Evolutionary conservation across 2,888 invertebrate genomes (phyloP), one percentile per base, ranked within the genome.

Genomic region (Physocephala rufipes): DNA sequence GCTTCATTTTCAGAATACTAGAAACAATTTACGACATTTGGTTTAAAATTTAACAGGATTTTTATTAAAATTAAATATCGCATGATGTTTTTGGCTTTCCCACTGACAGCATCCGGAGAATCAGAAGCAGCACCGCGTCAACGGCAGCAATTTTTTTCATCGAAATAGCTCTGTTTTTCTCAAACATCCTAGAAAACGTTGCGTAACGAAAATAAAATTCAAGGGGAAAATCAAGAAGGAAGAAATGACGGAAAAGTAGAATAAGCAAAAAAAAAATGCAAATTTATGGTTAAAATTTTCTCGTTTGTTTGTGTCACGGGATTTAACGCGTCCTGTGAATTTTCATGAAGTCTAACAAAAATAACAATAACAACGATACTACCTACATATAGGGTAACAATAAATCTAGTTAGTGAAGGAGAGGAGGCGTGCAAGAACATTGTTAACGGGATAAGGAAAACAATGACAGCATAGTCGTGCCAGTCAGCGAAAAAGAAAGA

Each of bases 211-310:
- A 21, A 43, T 15, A 16, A 58, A 28, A 2, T 26, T 15, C 45
- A 63, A 47, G 47, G 26, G 19, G 28, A n/a, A 63, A 36, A 4
- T 51, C 43, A 19, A 36, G 61, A 43, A 36, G 36, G 45, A 63
- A 45, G 2, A 21, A 15, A 49, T 45, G 36, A 21, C 16, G 61
- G 43, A 43, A n/a, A 65, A 62, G 43, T 12, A 64, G 2, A 47
- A 26, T 21, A 28, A 36, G 36, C 24, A 21, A 63, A 26, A 47
- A 64, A 67, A 67, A 71, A 71, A 73, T 73, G 73, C 67, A 73
- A 73, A 73, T 73, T 71, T 73, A 70, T 73, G 71, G 69, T 69
- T 71, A 45, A 71, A 73, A 73, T 66, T 69, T 69, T 73, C 62
- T 67, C 71, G 63, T 67, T 67, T 67, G 67, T 67, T 67, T 67